Percentiles rank a stretch among this genome's conserved stretches.
phyloP scores from a whole-genome alignment of 2,797 vertebrate genomes.

The Pseudotriccus pelzelni region DNA sequence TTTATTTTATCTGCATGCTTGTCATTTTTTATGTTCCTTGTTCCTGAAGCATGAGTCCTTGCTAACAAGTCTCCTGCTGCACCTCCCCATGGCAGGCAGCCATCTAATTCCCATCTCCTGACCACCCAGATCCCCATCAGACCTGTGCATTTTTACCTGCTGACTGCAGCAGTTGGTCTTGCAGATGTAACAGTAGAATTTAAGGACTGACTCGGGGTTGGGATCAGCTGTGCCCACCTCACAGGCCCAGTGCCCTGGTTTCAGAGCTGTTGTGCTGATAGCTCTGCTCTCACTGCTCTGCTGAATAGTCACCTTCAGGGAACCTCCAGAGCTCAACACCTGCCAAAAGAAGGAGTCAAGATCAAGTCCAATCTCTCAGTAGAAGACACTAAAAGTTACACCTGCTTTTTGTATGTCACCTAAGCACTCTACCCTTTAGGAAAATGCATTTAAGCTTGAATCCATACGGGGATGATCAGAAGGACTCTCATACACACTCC shows the following conservation, averaged over 20 bases:
- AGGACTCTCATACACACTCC: not conserved
- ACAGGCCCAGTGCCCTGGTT: constrained; percentile 40
- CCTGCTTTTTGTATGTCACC: not conserved
- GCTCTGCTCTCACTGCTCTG: constrained; percentile 81
- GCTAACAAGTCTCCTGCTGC: not conserved
- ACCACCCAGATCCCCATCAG: not conserved
- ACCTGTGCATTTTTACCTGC: constrained; percentile 77
- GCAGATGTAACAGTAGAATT: constrained; percentile 96
- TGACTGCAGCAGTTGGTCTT: constrained; percentile 91
- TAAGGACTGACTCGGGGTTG: constrained; percentile 74
- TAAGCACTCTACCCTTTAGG: not conserved
- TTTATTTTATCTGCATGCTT: constrained; percentile 27
- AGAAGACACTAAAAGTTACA: not conserved
- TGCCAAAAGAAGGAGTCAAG: constrained; percentile 39
- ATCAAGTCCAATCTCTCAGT: not conserved
- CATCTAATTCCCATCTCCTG: not conserved
- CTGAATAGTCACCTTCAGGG: constrained; percentile 80
- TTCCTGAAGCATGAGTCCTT: not conserved
- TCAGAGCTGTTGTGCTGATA: constrained; percentile 71
- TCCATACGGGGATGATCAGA: not conserved
- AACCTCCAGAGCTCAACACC: constrained; percentile 74
- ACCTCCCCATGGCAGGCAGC: not conserved
- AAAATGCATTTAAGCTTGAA: not conserved
- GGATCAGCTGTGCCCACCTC: constrained; percentile 28
- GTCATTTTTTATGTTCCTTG: not conserved